These are phyloP conservation scores for Allolobophora icterica DNA, from an alignment of 2,888 invertebrate genomes.

Conservation along the genomic window DNA sequence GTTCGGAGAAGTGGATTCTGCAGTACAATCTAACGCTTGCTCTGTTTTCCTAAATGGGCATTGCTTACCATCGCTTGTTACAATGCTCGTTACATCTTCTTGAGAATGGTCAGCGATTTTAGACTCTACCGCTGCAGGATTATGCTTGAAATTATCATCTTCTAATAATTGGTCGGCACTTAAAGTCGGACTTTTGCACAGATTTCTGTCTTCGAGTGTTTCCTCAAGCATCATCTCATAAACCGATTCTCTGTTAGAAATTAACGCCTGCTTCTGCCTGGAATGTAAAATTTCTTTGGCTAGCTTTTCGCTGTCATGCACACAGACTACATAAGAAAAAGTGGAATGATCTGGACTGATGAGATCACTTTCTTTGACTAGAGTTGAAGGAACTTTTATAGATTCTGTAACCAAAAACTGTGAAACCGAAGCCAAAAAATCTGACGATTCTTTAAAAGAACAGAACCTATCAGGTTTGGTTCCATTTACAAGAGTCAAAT, in stretches of 20 bases:
- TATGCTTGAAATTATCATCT: neutral
- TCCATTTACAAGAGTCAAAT: neutral
- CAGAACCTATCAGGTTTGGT: neutral
- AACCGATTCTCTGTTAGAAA: neutral
- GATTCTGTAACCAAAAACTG: neutral
- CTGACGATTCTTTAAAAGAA: neutral
- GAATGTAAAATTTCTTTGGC: neutral
- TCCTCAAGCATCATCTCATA: neutral
- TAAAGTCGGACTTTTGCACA: neutral
- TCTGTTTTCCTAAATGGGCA: neutral
- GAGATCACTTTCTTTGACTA: neutral
- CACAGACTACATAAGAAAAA: neutral
- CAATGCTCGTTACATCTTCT: neutral
- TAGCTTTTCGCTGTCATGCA: neutral
- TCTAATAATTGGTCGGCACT: neutral
- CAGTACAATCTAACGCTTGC: neutral
- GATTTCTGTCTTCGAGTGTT: neutral
- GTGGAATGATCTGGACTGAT: neutral
- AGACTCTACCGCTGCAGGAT: neutral
- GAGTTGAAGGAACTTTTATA: neutral
- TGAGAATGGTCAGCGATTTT: neutral
- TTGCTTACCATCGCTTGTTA: neutral
- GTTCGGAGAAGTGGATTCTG: neutral
- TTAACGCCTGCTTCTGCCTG: neutral
- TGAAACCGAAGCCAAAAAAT: neutral